Base-by-base conservation (phyloP, 2,888 invertebrate genomes). In the Orchestes rusci region DNA sequence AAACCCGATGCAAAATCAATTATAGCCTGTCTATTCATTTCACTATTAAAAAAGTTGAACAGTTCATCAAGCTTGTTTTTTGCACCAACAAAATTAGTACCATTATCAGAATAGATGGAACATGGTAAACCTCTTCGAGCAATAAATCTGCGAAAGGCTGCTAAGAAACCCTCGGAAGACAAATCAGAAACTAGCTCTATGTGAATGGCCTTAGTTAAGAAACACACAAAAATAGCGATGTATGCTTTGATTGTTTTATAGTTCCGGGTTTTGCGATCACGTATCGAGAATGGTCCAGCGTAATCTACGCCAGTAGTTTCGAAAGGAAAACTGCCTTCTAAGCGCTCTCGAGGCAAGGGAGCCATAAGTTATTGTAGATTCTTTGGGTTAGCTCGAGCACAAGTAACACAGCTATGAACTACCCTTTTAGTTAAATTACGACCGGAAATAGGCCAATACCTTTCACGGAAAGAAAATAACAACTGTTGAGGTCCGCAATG, bases 21-120 rank as follows among this genome's bases (percentile, higher is more conserved):
- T 30, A 37, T 20, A 16, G 17, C 10, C 20, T 31, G 16, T 18
- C 19, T 8, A 10, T 15, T 2, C 19, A 5, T 5, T 13, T 33
- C 12, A 3, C 4, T 10, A 15, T 16, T 36, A 3, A 10, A 5
- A 36, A 17, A 3, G 3, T 3, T 3, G 10, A 29, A n/a, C 20
- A 29, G 34, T 36, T 48, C 16, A 19, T 38, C 31, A 4, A 48
- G n/a, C 19, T 39, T 30, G 20, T 39, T 43, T 20, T 43, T 44
- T 19, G 43, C 43, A 17, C 43, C 48, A 20, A 39, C 44, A 16
- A 43, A 48, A 8, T 43, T 48, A n/a, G 34, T n/a, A 10, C 42
- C 38, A 30, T 48, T 48, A 16, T 44, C 39, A 17, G 43, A 48
- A 43, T 28, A 35, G 10, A 48, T 20, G 20, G 39, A 3, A 4